Conservation (phyloP, 2,113 vertebrate genomes). For the Suncus etruscus region DNA sequence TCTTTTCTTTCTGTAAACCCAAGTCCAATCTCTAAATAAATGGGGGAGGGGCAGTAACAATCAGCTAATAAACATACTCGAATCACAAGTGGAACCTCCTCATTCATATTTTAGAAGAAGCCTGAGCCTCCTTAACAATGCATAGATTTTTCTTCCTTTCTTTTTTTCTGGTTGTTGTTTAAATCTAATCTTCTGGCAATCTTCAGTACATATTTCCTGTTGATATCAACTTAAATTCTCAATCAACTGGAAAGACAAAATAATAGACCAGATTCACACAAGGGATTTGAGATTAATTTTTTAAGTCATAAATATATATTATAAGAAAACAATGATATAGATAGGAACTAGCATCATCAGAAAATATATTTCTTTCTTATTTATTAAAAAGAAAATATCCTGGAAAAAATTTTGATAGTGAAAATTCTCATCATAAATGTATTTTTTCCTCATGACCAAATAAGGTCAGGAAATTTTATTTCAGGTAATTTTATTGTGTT, state of each 20-base stretch:
- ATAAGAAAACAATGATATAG: neutral
- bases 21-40: neutral
- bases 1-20: conserved; percentile 2
- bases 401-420: neutral
- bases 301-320: conserved; percentile 39
- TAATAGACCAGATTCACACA: conserved; percentile 50
- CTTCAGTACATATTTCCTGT: conserved; percentile 4
- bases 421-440: conserved; percentile 25
- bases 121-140: neutral
- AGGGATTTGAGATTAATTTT: conserved; percentile 17
- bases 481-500: neutral
- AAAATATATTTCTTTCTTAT: conserved; percentile 25
- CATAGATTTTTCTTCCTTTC: neutral
- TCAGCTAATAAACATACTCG: neutral
- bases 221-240: conserved; percentile 20
- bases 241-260: neutral
- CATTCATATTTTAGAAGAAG: neutral
- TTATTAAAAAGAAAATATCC: conserved; percentile 30
- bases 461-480: neutral
- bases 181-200: conserved; percentile 4
- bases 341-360: neutral
- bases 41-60: neutral
- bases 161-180: neutral
- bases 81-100: neutral
- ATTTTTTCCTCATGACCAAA: conserved; percentile 4